Base-by-base conservation (phyloP, 2,888 invertebrate species). In the Drosophila mercatorum region DNA sequence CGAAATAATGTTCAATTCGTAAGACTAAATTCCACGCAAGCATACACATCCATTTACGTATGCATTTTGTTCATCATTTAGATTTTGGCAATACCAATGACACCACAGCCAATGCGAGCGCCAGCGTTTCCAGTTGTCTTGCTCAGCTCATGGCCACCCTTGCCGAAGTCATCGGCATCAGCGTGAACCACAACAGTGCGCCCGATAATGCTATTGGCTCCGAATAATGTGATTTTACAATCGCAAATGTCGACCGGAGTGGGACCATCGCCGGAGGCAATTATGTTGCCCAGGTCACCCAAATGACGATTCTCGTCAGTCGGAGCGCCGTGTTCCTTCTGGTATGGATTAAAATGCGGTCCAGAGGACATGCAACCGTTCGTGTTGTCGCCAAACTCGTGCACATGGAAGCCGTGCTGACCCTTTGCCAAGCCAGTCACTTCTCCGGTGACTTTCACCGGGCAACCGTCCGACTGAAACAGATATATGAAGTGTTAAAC, bases 351-450 rank as follows among this genome's bases (percentile, higher is more conserved):
- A 93, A 97, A 99, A 93, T 99, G 99, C 0, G 97, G 94, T 0
- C 98, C 99, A 41, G 98, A 98, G 44, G 97, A 98, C n/a, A 96
- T 97, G 93, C 99, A 99, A 1, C 97, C 97, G 92, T 98, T 98
- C 36, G 98, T 98, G 91, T 97, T 97, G 93, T 98, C 98, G 0
- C 99, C 99, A 91, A 98, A 98, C 93, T 99, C 97, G 92, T 99
- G 99, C 71, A 99, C 95, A 92, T 99, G 99, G 94, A 99, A 98
- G 28, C 93, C 93, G 72, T 93, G 94, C 3, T 93, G 91, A 71
- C 98, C 98, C 92, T 95, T 94, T 22, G 94, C 92, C 40, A 99
- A 94, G 2, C 98, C 98, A 38, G 92, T 93, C 11, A 99, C 94
- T 93, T 97, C 95, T 8, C 98, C 98, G 40, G 95, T 95, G n/a